These are phyloP conservation scores for Trissoscelio sp. DNA, from an alignment of 2,888 invertebrate genomes.

Conservation along the genomic window DNA sequence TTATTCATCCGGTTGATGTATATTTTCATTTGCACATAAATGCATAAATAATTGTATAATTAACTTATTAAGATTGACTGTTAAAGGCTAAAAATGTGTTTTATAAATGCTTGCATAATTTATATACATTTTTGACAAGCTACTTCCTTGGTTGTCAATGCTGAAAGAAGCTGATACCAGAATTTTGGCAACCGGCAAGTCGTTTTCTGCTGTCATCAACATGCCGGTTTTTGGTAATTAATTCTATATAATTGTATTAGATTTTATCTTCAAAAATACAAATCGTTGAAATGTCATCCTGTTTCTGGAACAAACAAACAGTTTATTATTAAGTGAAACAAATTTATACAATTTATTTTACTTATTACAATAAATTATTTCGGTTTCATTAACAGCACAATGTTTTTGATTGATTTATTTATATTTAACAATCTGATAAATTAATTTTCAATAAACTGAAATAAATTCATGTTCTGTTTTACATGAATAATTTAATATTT, in stretches of 20 bases:
- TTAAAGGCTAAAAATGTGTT: conserved; percentile 48
- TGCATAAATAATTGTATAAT: neutral
- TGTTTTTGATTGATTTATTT: no score
- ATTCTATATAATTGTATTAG: neutral
- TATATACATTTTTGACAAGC: conserved; percentile 68
- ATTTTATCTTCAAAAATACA: no score
- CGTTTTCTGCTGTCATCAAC: conserved; percentile 72
- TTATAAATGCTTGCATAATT: conserved; percentile 55
- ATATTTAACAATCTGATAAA: no score
- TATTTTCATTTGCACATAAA: neutral
- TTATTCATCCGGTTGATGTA: neutral
- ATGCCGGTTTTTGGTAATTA: conserved; percentile 73
- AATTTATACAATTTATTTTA: no score
- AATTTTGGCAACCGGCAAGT: conserved; percentile 72
- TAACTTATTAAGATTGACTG: conserved; percentile 33
- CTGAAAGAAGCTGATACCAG: conserved; percentile 74
- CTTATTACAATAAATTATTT: no score
- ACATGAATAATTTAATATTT: no score
- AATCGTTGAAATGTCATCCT: no score
- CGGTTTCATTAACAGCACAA: no score
- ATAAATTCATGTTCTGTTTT: no score
- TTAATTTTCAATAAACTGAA: no score
- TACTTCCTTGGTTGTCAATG: conserved; percentile 74
- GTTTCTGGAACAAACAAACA: no score
- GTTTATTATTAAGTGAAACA: no score